Percentiles rank a stretch among this genome's conserved stretches.
These are phyloP conservation scores for Pampusana beccarii DNA, from an alignment of 2,113 vertebrate species.

Conservation along the genomic window DNA sequence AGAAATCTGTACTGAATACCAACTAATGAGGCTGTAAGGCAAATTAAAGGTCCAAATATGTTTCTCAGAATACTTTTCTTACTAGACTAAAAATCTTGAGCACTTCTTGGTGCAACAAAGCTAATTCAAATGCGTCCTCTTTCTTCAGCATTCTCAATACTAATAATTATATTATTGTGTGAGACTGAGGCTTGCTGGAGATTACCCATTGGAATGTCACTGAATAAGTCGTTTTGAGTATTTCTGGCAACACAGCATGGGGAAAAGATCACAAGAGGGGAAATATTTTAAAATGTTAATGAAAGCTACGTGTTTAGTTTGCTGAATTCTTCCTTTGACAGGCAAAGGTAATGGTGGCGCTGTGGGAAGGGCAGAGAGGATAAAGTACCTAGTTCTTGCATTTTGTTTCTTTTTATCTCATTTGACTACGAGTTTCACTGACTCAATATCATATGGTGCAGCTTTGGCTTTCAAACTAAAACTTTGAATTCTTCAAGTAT, in stretches of 20 bases:
- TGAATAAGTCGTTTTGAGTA: background rate
- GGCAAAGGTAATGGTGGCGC: background rate
- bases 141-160: background rate
- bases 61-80: background rate
- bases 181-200: background rate
- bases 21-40: background rate
- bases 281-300: conserved; percentile 16
- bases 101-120: background rate
- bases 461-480: background rate
- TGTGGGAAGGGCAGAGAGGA: background rate
- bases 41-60: background rate
- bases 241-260: background rate
- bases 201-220: background rate
- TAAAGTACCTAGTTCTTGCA: background rate
- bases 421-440: background rate
- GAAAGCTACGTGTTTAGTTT: background rate
- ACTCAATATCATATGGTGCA: background rate
- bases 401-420: background rate
- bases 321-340: background rate
- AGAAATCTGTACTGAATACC: background rate
- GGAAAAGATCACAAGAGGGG: background rate
- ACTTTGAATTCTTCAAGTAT: background rate
- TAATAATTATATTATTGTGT: background rate
- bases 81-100: background rate
- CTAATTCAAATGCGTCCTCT: background rate